A percentile compares a stretch with the other conserved stretches of the same genome.
phyloP scores from a whole-genome alignment of 2,888 invertebrate species.

The Meghimatium bilineatum region DNA sequence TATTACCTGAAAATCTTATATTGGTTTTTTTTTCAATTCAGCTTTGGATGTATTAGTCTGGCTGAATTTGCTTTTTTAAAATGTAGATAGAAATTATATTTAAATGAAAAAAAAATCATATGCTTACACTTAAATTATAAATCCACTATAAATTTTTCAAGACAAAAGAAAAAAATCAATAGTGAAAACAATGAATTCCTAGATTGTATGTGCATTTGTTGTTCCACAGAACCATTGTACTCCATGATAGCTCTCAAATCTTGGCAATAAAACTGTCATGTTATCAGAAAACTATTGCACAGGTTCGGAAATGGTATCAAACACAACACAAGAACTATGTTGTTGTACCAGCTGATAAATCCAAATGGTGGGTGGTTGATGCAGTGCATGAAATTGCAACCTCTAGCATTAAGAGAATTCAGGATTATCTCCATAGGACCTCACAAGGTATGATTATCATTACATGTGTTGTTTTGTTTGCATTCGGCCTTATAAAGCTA shows the following conservation, averaged over 20 bases:
- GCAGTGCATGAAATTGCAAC: constrained; percentile 65
- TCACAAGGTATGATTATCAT: constrained; percentile 64
- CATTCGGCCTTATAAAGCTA: no score
- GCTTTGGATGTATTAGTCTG: no score
- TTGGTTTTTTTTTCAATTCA: no score
- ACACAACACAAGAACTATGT: constrained; percentile 74
- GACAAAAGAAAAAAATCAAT: no score
- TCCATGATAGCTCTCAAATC: constrained; percentile 76
- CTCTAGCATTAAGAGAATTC: constrained; percentile 73
- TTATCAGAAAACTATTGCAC: constrained; percentile 65
- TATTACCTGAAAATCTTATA: no score
- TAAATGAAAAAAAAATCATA: no score
- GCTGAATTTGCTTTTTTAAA: no score
- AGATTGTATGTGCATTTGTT: neutral
- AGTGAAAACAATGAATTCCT: no score
- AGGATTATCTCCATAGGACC: constrained; percentile 73
- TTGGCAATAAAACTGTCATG: constrained; percentile 70
- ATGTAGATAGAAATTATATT: no score
- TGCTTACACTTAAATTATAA: no score
- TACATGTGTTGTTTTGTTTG: no score
- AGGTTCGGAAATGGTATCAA: constrained; percentile 72
- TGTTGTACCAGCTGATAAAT: constrained; percentile 66
- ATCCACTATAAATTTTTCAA: no score
- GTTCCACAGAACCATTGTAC: constrained; percentile 61
- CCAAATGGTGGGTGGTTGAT: constrained; percentile 77